Evolutionary conservation across 2,113 vertebrate genomes (phyloP), one percentile per base, ranked within the genome.

Genomic region (Oreochromis tanganicae): DNA sequence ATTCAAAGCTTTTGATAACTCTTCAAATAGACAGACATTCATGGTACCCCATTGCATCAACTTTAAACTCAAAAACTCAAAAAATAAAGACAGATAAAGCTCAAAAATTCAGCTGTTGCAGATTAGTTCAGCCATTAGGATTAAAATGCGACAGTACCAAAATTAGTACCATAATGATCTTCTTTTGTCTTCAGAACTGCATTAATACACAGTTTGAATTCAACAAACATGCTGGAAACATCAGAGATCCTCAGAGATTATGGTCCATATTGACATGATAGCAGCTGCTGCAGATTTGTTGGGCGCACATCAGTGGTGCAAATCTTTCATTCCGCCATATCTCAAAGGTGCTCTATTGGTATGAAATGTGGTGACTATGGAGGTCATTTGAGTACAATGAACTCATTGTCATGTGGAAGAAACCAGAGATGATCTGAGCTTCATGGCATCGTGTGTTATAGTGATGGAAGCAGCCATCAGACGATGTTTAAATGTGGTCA

Each of bases 401-500:
- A 68, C 0, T 32, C 29, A 61, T 61, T 34, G 9, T 9, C 9
- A 3, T 63, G 29, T 63, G 29, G n/a, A 21, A 21, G 13, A 52
- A 68, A 5, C 63, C 1, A 38, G 16, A 34, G 29, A 19, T 34
- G 27, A 59, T 17, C 3, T n/a, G 61, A 66, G 61, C 10, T 68
- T 68, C 7, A 5, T 63, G 59, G 32, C 16, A 61, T 34, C 0
- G 1, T 38, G 11, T 8, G 36, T 5, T 41, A 14, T 41, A 1
- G 11, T 41, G 19, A 38, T 2, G 63, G 36, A 68, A 21, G 19
- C 34, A 9, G 11, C 34, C 19, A 41, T 41, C 63, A 68, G 6
- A 21, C 36, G 21, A 38, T 66, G 61, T 19, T n/a, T n/a, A 10
- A 5, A 0, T 0, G 6, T 3, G 0, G 34, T 41, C 34, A 21